Evolutionary conservation across 2,113 vertebrate species (phyloP).

Genomic region (Sprattus sprattus): DNA sequence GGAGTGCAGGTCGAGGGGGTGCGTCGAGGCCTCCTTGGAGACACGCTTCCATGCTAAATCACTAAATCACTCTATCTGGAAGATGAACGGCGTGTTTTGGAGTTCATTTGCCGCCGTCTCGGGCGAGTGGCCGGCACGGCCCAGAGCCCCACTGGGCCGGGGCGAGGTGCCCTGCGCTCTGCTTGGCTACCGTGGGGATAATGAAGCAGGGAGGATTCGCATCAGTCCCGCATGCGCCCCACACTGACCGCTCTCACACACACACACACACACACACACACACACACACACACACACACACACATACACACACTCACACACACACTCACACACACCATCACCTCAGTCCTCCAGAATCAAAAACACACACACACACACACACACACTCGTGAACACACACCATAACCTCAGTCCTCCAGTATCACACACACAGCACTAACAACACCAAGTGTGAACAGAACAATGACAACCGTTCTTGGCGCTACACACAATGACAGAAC

Average conservation of each 20-base stretch:
- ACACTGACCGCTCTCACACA: neutral
- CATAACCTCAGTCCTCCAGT: too few species aligned
- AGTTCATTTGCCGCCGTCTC: conserved; percentile 70
- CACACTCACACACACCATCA: too few species aligned
- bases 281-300: too few species aligned
- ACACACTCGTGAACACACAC: too few species aligned
- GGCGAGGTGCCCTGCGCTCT: conserved; percentile 55
- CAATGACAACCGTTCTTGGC: neutral
- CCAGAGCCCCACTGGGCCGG: conserved; percentile 43
- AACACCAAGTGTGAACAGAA: neutral
- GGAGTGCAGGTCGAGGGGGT: conserved; percentile 43
- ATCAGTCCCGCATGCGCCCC: neutral
- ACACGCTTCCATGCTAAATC: conserved; percentile 58
- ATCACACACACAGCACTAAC: too few species aligned
- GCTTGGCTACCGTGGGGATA: conserved; percentile 62
- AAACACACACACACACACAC: too few species aligned
- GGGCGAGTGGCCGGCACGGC: conserved; percentile 57
- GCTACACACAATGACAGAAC: neutral
- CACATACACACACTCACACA: too few species aligned
- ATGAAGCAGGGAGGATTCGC: conserved; percentile 55
- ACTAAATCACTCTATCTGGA: conserved; percentile 69
- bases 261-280: neutral
- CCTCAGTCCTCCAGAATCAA: too few species aligned
- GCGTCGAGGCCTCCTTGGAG: conserved; percentile 53
- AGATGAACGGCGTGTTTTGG: conserved; percentile 71